Base-by-base conservation (phyloP, 2,888 invertebrate species). In the Allophyes oxyacanthae region DNA sequence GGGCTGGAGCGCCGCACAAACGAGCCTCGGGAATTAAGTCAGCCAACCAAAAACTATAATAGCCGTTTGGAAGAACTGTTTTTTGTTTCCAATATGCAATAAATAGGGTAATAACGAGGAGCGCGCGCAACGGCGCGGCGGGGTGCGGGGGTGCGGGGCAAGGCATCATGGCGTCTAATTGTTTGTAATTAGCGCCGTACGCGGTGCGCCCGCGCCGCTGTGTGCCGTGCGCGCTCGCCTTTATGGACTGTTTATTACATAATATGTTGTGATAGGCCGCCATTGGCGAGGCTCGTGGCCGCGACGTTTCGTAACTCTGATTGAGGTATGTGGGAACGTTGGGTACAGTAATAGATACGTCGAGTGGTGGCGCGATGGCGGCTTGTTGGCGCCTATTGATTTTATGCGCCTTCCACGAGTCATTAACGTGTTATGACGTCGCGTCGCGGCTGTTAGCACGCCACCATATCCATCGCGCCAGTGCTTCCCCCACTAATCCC, bases 191-290 rank as follows among this genome's bases (percentile, higher is more conserved):
- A 91, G 84, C 82, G 78, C 75, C 78, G 65, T 74, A 68, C 76
- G 75, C 69, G 77, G 70, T 75, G 78, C 74, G 78, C 77, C 68
- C 38, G 72, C 70, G 60, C 59, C 57, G 63, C 62, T 51, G 45
- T 45, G 40, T 37, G 56, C 66, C 45, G 64, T 57, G 66, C 62
- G 73, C 72, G 77, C 75, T 82, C 76, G 82, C 74, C 79, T 90
- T 90, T 91, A 91, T 88, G 79, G 83, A 79, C 90, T 91, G 89
- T 91, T 92, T 91, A 91, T 91, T 87, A 83, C 91, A 92, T 92
- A 92, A 91, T 92, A 89, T 83, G 85, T 82, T 81, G 79, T 83
- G 84, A 85, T 86, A 83, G 83, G 76, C 79, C 78, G 77, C 78
- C 74, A 73, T 80, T 72, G 74, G 74, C 54, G 60, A 71, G 63